phyloP scores from a whole-genome alignment of 2,888 invertebrate genomes.

The Folsomia candida region DNA sequence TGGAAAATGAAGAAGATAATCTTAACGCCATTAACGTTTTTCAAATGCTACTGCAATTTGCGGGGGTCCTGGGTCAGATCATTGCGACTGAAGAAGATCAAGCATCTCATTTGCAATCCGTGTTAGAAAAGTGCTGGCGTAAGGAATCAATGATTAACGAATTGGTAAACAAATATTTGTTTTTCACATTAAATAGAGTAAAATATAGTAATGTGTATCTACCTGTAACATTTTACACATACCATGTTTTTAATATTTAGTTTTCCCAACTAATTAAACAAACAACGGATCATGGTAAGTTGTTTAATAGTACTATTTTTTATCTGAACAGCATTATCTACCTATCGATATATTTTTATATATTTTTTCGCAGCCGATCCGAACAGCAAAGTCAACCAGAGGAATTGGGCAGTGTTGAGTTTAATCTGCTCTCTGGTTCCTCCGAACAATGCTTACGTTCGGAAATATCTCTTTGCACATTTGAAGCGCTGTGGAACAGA shows the following conservation, averaged over 20 bases:
- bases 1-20: constrained; percentile 5
- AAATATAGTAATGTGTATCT: constrained; percentile 62
- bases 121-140: constrained; percentile 86
- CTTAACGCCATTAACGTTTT: background rate
- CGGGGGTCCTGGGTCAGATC: constrained; percentile 26
- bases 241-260: too few relatives aligned
- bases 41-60: background rate
- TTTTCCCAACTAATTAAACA: background rate
- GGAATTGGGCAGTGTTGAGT: constrained; percentile 88
- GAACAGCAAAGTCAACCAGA: constrained; percentile 76
- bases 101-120: constrained; percentile 79
- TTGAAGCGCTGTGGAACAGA: constrained; percentile 78
- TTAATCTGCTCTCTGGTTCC: constrained; percentile 80
- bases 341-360: constrained; percentile 86
- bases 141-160: constrained; percentile 62
- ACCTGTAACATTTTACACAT: background rate
- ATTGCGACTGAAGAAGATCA: constrained; percentile 77
- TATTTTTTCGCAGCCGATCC: too few relatives aligned
- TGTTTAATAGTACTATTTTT: too few relatives aligned
- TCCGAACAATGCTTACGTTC: constrained; percentile 72
- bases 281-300: constrained; percentile 13
- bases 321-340: constrained; percentile 70
- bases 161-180: too few relatives aligned
- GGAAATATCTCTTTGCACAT: constrained; percentile 84
- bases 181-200: constrained; percentile 89